These are phyloP conservation scores for Amphipyra berbera DNA, from an alignment of 2,888 invertebrate species.

Conservation along the genomic window DNA sequence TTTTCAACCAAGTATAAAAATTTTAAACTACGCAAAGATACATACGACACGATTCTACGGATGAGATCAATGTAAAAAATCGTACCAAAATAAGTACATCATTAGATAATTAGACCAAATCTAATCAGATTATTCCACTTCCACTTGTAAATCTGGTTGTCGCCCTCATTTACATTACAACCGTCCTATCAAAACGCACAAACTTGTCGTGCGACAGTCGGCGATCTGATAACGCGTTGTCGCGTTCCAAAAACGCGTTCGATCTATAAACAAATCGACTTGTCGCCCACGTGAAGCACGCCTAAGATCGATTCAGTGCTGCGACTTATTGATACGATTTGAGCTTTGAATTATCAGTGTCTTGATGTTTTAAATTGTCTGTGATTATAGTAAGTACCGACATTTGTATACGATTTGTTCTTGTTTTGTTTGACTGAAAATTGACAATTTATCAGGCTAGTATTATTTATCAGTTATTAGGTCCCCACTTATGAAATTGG, in stretches of 20 bases:
- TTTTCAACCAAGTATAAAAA: no score
- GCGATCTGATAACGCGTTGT: slow-evolving; percentile 48
- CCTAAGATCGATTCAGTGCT: slow-evolving; percentile 30
- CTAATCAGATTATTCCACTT: slow-evolving; percentile 12
- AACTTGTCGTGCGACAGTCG: slow-evolving; percentile 48
- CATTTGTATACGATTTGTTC: slow-evolving; percentile 24
- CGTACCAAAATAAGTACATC: slow-evolving; percentile 13
- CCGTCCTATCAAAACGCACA: slow-evolving; percentile 45
- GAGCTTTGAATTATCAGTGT: slow-evolving; percentile 41
- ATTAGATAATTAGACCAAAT: slow-evolving; percentile 19
- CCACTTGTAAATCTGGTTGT: slow-evolving; percentile 30
- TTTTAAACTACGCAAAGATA: no score
- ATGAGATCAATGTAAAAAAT: no score
- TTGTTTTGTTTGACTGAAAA: slow-evolving; percentile 19
- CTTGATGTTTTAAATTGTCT: slow-evolving; percentile 35
- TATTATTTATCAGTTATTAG: not conserved
- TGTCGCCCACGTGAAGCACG: slow-evolving; percentile 39
- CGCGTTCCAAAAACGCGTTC: slow-evolving; percentile 46
- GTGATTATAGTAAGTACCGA: slow-evolving; percentile 45
- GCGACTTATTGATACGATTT: slow-evolving; percentile 42
- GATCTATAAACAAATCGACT: slow-evolving; percentile 52
- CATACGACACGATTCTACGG: no score
- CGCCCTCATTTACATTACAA: slow-evolving; percentile 46
- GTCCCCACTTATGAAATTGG: no score
- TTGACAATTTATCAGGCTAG: slow-evolving; percentile 6